phyloP scores from a whole-genome alignment of 2,797 vertebrate genomes.

The Sebastes cheni region DNA sequence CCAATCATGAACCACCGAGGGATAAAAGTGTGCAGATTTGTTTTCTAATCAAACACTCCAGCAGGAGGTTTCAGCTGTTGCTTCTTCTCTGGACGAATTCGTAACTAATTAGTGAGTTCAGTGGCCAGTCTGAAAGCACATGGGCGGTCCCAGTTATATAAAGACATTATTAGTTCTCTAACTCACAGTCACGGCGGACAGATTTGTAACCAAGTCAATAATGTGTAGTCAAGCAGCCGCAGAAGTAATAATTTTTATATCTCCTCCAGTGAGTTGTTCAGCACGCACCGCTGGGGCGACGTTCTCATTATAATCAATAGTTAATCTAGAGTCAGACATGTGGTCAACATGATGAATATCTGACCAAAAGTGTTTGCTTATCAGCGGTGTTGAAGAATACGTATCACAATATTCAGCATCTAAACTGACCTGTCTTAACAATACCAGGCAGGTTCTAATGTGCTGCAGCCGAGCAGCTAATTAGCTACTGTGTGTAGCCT shows the following conservation, averaged over 20 bases:
- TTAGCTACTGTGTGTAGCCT: neutral
- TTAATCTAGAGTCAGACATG: constrained; percentile 45
- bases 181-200: constrained; percentile 40
- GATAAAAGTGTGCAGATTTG: constrained; percentile 34
- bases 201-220: constrained; percentile 43
- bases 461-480: neutral
- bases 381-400: neutral
- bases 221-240: constrained; percentile 14
- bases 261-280: constrained; percentile 4
- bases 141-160: constrained; percentile 2
- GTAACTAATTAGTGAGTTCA: constrained; percentile 32
- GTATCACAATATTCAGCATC: neutral
- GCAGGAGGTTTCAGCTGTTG: constrained; percentile 37
- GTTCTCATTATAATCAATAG: constrained; percentile 35
- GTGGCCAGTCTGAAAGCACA: constrained; percentile 21
- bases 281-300: neutral
- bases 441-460: neutral
- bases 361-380: neutral
- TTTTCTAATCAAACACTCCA: constrained; percentile 45
- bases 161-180: constrained; percentile 57
- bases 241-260: constrained; percentile 28
- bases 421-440: neutral
- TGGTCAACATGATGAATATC: constrained; percentile 44
- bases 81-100: constrained; percentile 31
- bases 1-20: constrained; percentile 17